These are phyloP conservation scores for Dynastes maya DNA, from an alignment of 2,888 invertebrate species.

Conservation along the genomic window DNA sequence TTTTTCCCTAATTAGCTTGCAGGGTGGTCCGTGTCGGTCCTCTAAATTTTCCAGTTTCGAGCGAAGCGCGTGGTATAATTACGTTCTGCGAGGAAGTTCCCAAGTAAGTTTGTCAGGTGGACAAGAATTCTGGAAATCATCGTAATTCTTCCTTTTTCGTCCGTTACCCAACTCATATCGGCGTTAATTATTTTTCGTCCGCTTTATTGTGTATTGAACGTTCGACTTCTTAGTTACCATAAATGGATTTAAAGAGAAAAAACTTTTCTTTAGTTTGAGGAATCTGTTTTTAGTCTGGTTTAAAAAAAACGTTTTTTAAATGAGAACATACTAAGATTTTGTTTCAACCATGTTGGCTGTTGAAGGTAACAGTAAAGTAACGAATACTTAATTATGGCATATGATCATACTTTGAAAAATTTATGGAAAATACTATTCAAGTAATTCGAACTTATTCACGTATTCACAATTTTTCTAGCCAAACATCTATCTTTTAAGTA, in stretches of 20 bases:
- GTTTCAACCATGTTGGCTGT: no score
- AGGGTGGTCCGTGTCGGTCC: conserved; percentile 63
- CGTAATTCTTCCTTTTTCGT: conserved; percentile 3
- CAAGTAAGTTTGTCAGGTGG: conserved; percentile 29
- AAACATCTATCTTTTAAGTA: no score
- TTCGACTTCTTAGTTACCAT: conserved; percentile 2
- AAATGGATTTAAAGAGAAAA: neutral
- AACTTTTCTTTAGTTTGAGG: neutral
- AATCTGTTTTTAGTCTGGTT: neutral
- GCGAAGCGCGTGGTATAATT: conserved; percentile 40
- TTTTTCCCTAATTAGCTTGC: conserved; percentile 67
- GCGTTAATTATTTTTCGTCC: conserved; percentile 38
- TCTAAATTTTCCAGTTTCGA: conserved; percentile 33
- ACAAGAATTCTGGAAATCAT: conserved; percentile 40
- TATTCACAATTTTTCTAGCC: no score
- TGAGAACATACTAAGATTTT: no score
- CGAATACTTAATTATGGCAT: no score
- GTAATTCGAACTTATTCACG: no score
- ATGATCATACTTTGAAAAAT: no score
- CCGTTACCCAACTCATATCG: conserved; percentile 11
- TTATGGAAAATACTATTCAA: no score
- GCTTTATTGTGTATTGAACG: neutral
- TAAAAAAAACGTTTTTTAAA: neutral
- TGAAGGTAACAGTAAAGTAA: no score
- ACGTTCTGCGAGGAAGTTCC: conserved; percentile 33